A percentile compares a stretch with the other conserved stretches of the same genome.
These are phyloP conservation scores for Elymnias hypermnestra DNA, from an alignment of 1,140 invertebrate genomes.

Conservation along the genomic window DNA sequence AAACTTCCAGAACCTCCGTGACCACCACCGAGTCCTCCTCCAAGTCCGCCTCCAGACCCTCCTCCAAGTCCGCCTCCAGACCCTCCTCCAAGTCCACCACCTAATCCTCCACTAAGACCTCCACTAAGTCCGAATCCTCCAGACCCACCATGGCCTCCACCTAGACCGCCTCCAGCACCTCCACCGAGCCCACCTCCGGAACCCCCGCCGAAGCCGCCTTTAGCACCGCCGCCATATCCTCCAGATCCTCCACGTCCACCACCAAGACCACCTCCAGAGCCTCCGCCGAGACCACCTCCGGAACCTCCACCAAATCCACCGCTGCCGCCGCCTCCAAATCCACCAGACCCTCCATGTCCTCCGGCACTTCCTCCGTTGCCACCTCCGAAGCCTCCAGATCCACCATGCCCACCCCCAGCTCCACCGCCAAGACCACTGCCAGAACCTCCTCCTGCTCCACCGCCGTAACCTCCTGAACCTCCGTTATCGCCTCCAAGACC, in stretches of 20 bases:
- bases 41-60: conserved; percentile 29
- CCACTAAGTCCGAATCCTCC: conserved; percentile 17
- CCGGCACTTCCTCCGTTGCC: no score
- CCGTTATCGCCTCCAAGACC: conserved; percentile 9
- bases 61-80: conserved; percentile 19
- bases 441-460: conserved; percentile 12
- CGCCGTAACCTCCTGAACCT: conserved; percentile 7
- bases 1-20: conserved; percentile 13
- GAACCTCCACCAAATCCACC: conserved; percentile 10
- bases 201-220: conserved; percentile 25
- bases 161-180: conserved; percentile 17
- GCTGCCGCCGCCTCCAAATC: conserved; percentile 6
- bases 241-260: conserved; percentile 22
- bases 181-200: conserved; percentile 10
- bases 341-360: no score
- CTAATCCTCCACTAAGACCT: conserved; percentile 1
- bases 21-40: conserved; percentile 25
- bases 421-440: conserved; percentile 24
- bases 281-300: conserved; percentile 15
- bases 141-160: conserved; percentile 12
- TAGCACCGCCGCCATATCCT: conserved; percentile 14
- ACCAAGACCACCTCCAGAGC: conserved; percentile 9
- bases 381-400: conserved; percentile 14
- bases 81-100: conserved; percentile 24
- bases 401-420: conserved; percentile 18